Evolutionary conservation across 2,888 invertebrate genomes (phyloP), one percentile per base, ranked within the genome.

Genomic region (Acleris laterana): DNA sequence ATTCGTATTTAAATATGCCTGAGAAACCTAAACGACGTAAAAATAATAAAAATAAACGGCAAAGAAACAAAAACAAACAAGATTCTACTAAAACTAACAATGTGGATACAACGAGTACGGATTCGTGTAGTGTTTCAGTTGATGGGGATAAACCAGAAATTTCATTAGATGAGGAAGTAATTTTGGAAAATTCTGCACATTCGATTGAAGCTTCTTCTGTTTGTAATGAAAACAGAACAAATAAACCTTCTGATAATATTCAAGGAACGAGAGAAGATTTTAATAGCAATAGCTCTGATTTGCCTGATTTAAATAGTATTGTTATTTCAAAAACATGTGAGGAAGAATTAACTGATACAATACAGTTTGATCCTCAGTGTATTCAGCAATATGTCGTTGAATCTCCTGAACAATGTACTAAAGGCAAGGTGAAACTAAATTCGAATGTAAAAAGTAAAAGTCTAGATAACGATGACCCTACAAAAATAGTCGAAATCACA

Each of bases 11-110:
- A 77, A 90, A 82, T 72, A 92, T 92, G 92, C 93, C 93, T 71
- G 93, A 92, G 70, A 87, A 79, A 70, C 80, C 87, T 7, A 90
- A 90, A 74, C 85, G 88, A 68, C 90, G 91, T 73, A 92, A 88
- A 79, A 90, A 90, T 69, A 89, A 89, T 79, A 93, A 89, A 84
- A 91, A 90, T 72, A 91, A 90, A 80, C 85, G 90, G 9, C 93
- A 89, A 78, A 91, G 88, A 75, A 90, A 89, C 80, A 86, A 79
- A 70, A 84, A 82, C 72, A 81, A 76, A 63, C 70, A 77, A 11
- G 84, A 86, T 62, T 68, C 60, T 22, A 82, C 73, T 74, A 82
- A 81, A 77, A 80, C 69, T 74, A 77, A 70, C 69, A 74, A 73
- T 80, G 81, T 80, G 65, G 75, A 77, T 71, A 68, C 74, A 20